Base-by-base conservation (phyloP, 2,113 vertebrate genomes). In the Lepisosteus osseus region DNA sequence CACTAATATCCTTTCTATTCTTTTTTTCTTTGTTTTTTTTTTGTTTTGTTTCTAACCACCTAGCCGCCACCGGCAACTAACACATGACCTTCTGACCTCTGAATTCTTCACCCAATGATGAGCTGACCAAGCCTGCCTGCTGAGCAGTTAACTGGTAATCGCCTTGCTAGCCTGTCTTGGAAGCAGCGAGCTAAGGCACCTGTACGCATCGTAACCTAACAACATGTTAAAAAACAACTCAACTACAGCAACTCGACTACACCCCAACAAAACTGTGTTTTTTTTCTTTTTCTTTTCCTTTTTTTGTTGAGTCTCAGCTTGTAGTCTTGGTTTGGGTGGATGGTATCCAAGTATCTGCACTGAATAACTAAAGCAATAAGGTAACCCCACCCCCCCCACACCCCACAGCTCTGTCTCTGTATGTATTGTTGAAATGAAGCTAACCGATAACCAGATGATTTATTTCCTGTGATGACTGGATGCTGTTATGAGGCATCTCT, bases 61-160 rank as follows among this genome's bases (percentile, higher is more conserved):
- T 92, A 93, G 92, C 92, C 90, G 92, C 90, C 92, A 92, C 92
- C 90, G 90, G 92, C 92, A 93, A 93, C 92, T 93, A 93, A 93
- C 92, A 92, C 89, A 92, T 93, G 91, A 93, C 91, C 92, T 91
- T 93, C 91, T 93, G 90, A 93, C 90, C 91, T 93, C 92, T 93
- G 92, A 93, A 91, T 88, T 92, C 92, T 93, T 93, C 92, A 92
- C 91, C 92, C 91, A 93, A 92, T 93, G 92, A 93, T 86, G 92
- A 93, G 91, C 92, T 89, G 90, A 90, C 91, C 91, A 89, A 91
- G 92, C 92, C 92, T 92, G 92, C 90, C 92, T 91, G 92, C 92
- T 92, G 92, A 92, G 91, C 91, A 90, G 90, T 93, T 93, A 92
- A 92, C 91, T 92, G 92, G 92, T 93, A 92, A 92, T 89, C 91